A percentile compares a stretch with the other conserved stretches of the same genome.
Evolutionary conservation across 1,140 invertebrate species (phyloP).

Genomic region (Helicoverpa armigera): DNA sequence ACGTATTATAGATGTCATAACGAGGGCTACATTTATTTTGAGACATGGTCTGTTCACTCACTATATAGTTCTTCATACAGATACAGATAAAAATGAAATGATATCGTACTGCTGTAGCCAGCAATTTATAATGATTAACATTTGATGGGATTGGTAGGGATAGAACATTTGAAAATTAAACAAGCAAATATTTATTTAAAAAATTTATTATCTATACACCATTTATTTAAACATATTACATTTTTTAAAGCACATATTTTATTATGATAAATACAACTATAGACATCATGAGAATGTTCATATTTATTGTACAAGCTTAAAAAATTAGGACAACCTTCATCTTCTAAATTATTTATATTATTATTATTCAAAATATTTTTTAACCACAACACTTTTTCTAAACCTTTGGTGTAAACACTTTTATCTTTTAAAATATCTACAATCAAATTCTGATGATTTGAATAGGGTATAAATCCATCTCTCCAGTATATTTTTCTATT

Average conservation of each 20-base stretch:
- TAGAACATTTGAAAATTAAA: slow-evolving; percentile 1
- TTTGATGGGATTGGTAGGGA: background rate
- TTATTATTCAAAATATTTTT: background rate
- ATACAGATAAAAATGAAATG: background rate
- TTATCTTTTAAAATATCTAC: slow-evolving; percentile 17
- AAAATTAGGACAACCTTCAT: too few species aligned
- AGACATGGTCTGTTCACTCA: background rate
- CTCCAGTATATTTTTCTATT: background rate
- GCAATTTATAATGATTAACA: slow-evolving; percentile 1
- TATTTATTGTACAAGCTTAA: too few species aligned
- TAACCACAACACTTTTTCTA: slow-evolving; percentile 22
- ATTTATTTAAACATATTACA: too few species aligned
- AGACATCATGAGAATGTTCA: background rate
- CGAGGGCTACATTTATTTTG: background rate
- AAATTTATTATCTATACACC: background rate
- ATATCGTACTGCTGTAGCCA: background rate
- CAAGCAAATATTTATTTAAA: background rate
- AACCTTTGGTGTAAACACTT: slow-evolving; percentile 24
- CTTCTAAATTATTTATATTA: too few species aligned
- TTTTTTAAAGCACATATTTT: background rate
- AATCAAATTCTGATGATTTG: slow-evolving; percentile 10
- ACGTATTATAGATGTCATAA: background rate
- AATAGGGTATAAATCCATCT: background rate
- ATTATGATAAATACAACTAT: slow-evolving; percentile 9
- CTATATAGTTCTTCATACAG: background rate